Evolutionary conservation across 2,888 invertebrate genomes (phyloP), one percentile per base, ranked within the genome.

Genomic region (Tineola bisselliella): DNA sequence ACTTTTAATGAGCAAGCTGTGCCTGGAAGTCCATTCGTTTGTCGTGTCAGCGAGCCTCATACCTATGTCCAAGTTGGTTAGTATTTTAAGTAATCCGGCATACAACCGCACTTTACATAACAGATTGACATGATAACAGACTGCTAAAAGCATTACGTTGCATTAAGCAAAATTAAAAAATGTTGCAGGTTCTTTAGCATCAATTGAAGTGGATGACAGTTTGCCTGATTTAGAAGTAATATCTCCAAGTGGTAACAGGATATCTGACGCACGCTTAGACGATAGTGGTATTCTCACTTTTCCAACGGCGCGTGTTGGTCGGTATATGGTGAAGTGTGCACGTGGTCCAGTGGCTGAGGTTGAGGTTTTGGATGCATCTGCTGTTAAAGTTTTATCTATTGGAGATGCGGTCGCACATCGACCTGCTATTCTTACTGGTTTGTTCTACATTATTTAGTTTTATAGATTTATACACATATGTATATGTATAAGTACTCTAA

Each of bases 1-100:
- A 96, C 96, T 0, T 97, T 97, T 81, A 97, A 97, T 73, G 97
- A 97, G 70, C 95, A 95, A 71, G 90, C 94, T 30, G 96, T 96
- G 1, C 93, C 94, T 62, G 96, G 96, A 19, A 96, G 94, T 77
- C 97, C 97, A 10, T 96, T 96, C 84, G 92, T 94, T 66, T 96
- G 96, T 61, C 90, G 91, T 60, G 91, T 91, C 62, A 90, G 87
- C 67, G 93, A 93, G 71, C 90, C 91, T 0, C 90, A 92, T 8
- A 92, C 93, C 63, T 91, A 90, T 72, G 88, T 94, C 59, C 94
- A 94, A 71, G 91, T 92, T 43, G 91, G 90, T 76, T 71, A 79
- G 67, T 80, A 76, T 19, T 48, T 17, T 10, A n/a, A n/a, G n/a
- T n/a, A n/a, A n/a, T n/a, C n/a, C n/a, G n/a, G n/a, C n/a, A n/a